Evolutionary conservation across 2,888 invertebrate species (phyloP).

Genomic region (Tyria jacobaeae): DNA sequence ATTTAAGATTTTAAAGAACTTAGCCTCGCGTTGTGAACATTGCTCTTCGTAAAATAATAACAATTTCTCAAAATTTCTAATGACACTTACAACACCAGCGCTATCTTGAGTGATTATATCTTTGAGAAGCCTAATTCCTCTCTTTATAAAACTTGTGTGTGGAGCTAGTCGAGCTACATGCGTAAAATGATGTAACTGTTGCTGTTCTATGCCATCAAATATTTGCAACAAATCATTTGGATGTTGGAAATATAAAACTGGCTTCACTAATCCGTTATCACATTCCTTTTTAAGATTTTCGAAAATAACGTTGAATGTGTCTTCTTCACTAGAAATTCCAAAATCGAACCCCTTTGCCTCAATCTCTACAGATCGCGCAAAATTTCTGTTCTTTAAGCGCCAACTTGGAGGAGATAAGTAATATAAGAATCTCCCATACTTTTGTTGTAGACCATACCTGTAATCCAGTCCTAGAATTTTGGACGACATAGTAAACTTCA

Average conservation of each 20-base stretch:
- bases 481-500: slow-evolving; percentile 71
- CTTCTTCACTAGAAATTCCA: slow-evolving; percentile 69
- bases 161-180: slow-evolving; percentile 87
- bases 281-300: slow-evolving; percentile 81
- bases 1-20: slow-evolving; percentile 85
- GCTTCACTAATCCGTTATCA: slow-evolving; percentile 68
- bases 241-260: slow-evolving; percentile 85
- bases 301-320: slow-evolving; percentile 74
- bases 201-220: slow-evolving; percentile 87
- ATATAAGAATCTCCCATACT: slow-evolving; percentile 90
- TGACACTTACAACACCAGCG: slow-evolving; percentile 55
- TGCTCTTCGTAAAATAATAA: slow-evolving; percentile 81
- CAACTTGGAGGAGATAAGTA: slow-evolving; percentile 88
- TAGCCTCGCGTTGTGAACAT: slow-evolving; percentile 79
- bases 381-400: slow-evolving; percentile 84
- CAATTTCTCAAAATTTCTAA: slow-evolving; percentile 61
- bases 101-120: slow-evolving; percentile 68
- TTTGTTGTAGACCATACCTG: slow-evolving; percentile 87
- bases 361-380: slow-evolving; percentile 78
- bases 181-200: slow-evolving; percentile 88
- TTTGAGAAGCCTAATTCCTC: slow-evolving; percentile 78
- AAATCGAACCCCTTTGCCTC: slow-evolving; percentile 79
- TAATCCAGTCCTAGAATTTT: slow-evolving; percentile 87
- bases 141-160: slow-evolving; percentile 79
- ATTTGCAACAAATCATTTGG: slow-evolving; percentile 85